Evolutionary conservation across 37 sponge, comb jelly and placozoan species (phyloP).

Genomic region (Haliclona indistincta): DNA sequence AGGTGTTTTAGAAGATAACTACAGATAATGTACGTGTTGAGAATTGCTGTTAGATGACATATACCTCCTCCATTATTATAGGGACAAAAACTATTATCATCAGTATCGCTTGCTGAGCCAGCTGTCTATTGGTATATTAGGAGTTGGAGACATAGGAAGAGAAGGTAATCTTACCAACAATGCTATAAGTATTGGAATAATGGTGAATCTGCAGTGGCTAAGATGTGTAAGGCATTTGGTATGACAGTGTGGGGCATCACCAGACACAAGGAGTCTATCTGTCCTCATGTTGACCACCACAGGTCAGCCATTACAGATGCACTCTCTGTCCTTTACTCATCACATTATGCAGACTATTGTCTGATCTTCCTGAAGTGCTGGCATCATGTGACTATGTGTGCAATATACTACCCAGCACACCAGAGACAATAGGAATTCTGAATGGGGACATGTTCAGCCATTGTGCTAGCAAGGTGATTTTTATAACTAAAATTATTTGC

Average conservation of each 20-base stretch:
- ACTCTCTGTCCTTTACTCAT: background rate
- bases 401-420: slow-evolving; percentile 56
- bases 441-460: slow-evolving; percentile 23
- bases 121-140: slow-evolving; percentile 52
- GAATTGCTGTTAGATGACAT: too few relatives aligned
- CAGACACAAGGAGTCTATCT: background rate
- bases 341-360: slow-evolving; percentile 3
- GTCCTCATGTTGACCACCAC: slow-evolving; percentile 39
- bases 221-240: slow-evolving; percentile 42
- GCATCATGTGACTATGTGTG: slow-evolving; percentile 47
- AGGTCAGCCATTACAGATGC: slow-evolving; percentile 5
- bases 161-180: slow-evolving; percentile 5
- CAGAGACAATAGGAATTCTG: slow-evolving; percentile 46
- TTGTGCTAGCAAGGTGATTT: slow-evolving; percentile 40
- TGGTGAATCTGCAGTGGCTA: slow-evolving; percentile 38
- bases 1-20: background rate
- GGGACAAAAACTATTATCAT: background rate
- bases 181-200: background rate
- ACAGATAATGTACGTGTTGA: too few relatives aligned
- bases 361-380: slow-evolving; percentile 37
- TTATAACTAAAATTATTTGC: background rate
- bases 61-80: too few relatives aligned
- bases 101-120: slow-evolving; percentile 1
- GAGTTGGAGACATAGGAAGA: slow-evolving; percentile 54
- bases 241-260: slow-evolving; percentile 66